Base-by-base conservation (phyloP, 1,140 invertebrate species). In the Monochamus saltuarius region DNA sequence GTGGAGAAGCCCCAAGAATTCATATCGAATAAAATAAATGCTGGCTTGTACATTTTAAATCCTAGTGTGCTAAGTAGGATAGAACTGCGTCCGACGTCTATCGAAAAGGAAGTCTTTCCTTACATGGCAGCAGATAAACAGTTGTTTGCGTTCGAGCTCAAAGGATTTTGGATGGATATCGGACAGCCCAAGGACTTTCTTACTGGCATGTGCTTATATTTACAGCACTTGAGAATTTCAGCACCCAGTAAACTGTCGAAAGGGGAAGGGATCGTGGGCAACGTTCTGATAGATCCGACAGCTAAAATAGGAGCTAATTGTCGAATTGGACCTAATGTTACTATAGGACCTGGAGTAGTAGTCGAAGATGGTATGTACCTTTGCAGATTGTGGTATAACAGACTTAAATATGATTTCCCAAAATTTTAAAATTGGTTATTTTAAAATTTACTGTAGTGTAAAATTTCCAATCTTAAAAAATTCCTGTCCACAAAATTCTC, bases 131-230 rank as follows among this genome's bases (percentile, higher is more conserved):
- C 81, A 46, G 89, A 94, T 69, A 84, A 85, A 1, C 78, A 98
- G 70, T 80, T 99, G n/a, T 97, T 86, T 81, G 96, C 97, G 0
- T 94, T 96, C 84, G 95, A 99, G 73, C 80, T 99, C 10, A 80
- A 90, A 77, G 95, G 96, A 1, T 99, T 98, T 77, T 99, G 98
- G 98, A 99, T 99, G 98, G 98, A 99, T 80, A 95, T 99, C 61
- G 98, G 98, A 22, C 98, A 99, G 73, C 98, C 98, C 0, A 97
- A 96, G 83, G 98, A 99, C 79, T 99, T 98, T 78, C 82, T 99
- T 17, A 98, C 89, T 72, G 97, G 97, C 22, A 92, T 91, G 89
- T 90, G 88, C 65, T 76, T 92, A 40, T 92, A 92, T 70, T 80
- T 98, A 4, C 87, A 87, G 38, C 92, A 91, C 51, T 74, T 97